Percentiles rank a stretch among this genome's conserved stretches.
Evolutionary conservation across 2,797 vertebrate species (phyloP).

Genomic region (Tachyglossus aculeatus): DNA sequence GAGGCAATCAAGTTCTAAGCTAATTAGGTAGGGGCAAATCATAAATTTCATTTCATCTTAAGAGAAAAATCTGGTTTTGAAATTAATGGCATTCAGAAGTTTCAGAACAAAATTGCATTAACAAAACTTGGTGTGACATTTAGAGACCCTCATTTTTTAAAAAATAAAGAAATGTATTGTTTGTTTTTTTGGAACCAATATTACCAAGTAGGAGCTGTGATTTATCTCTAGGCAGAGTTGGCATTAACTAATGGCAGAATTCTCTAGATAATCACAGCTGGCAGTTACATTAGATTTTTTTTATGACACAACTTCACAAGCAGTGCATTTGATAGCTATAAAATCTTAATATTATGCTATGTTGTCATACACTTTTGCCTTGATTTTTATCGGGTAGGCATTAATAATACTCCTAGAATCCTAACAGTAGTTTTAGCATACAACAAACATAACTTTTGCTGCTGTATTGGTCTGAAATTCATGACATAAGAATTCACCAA

Average conservation of each 20-base stretch:
- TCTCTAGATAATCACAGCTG: not conserved
- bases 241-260: not conserved
- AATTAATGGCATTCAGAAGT: conserved; percentile 26
- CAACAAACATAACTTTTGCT: not conserved
- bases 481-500: not conserved
- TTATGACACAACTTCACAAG: not conserved
- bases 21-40: conserved; percentile 68
- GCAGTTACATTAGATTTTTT: not conserved
- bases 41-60: conserved; percentile 42
- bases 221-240: conserved; percentile 1
- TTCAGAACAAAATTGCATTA: conserved; percentile 12
- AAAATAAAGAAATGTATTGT: not conserved
- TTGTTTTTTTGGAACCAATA: conserved; percentile 3
- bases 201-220: not conserved
- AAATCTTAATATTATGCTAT: not conserved
- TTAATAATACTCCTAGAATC: not conserved
- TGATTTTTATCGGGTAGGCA: not conserved
- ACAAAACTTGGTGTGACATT: conserved; percentile 24
- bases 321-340: not conserved
- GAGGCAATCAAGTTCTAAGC: conserved; percentile 67
- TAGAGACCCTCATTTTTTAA: not conserved
- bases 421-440: not conserved
- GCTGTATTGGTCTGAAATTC: not conserved
- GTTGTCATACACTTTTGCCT: not conserved
- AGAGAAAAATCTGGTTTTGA: conserved; percentile 30